These are phyloP conservation scores for Podarcis lilfordi DNA, from an alignment of 2,797 vertebrate genomes.

Conservation along the genomic window DNA sequence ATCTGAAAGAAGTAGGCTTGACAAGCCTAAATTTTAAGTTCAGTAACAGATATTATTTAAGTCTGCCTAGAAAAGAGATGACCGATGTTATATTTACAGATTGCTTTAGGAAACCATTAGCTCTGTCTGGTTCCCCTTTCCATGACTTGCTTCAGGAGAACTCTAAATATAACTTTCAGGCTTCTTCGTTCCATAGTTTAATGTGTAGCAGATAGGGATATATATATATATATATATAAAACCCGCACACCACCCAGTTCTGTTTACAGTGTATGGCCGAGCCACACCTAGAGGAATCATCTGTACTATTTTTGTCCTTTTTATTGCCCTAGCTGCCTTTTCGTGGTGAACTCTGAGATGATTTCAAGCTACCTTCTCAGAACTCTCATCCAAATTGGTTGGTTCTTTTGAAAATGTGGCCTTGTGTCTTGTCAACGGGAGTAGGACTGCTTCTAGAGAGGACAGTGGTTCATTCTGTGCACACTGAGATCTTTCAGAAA, in stretches of 20 bases:
- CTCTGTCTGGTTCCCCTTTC: conserved; percentile 31
- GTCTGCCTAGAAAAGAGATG: not conserved
- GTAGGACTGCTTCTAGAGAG: not conserved
- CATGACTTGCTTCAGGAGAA: not conserved
- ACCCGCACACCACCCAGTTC: not conserved
- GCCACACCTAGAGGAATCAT: conserved; percentile 43
- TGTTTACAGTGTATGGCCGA: conserved; percentile 32
- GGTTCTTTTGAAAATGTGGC: not conserved
- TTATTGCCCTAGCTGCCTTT: conserved; percentile 14
- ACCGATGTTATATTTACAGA: conserved; percentile 34
- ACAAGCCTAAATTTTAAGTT: not conserved
- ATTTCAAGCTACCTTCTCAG: not conserved
- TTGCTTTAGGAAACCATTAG: conserved; percentile 44
- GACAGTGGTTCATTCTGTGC: conserved; percentile 5
- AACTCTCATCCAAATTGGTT: not conserved
- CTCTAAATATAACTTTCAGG: conserved; percentile 43
- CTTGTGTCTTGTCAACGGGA: conserved; percentile 6
- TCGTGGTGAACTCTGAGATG: not conserved
- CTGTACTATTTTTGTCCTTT: conserved; percentile 17
- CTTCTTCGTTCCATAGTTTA: conserved; percentile 1
- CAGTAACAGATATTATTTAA: not conserved
- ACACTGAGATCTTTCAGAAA: conserved; percentile 12
- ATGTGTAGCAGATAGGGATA: conserved; percentile 36
- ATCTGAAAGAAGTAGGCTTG: not conserved
- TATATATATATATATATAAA: too few species aligned